phyloP scores from a whole-genome alignment of 1,140 invertebrate genomes.

The Leptinotarsa defecta region DNA sequence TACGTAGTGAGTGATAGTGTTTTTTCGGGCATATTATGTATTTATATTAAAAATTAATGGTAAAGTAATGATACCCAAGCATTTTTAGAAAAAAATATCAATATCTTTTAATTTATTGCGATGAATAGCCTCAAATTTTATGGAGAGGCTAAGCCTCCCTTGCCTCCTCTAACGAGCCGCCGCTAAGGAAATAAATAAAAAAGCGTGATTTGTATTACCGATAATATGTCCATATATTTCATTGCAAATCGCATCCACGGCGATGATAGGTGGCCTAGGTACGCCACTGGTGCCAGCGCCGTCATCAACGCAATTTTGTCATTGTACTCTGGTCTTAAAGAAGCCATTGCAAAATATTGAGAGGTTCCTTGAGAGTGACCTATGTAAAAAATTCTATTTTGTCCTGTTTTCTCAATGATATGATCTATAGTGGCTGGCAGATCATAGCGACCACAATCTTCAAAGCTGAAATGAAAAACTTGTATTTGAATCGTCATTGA shows the following conservation, averaged over 20 bases:
- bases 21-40: too few relatives aligned
- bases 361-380: slow-evolving; percentile 63
- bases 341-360: slow-evolving; percentile 65
- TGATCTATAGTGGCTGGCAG: slow-evolving; percentile 65
- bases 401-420: slow-evolving; percentile 48
- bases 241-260: not conserved
- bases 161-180: too few relatives aligned
- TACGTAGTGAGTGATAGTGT: too few relatives aligned
- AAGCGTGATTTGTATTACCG: not conserved
- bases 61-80: too few relatives aligned
- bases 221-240: not conserved
- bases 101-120: too few relatives aligned
- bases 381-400: slow-evolving; percentile 40
- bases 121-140: too few relatives aligned
- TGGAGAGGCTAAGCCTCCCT: too few relatives aligned
- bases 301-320: slow-evolving; percentile 65
- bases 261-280: not conserved
- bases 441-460: slow-evolving; percentile 61
- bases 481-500: too few relatives aligned
- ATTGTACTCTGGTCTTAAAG: slow-evolving; percentile 68
- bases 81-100: too few relatives aligned
- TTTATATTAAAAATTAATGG: too few relatives aligned
- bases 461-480: slow-evolving; percentile 37
- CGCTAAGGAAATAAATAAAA: not conserved
- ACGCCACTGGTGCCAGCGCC: slow-evolving; percentile 69